Base-by-base conservation (phyloP, 2,888 invertebrate genomes). In the Uropetala carovei region DNA sequence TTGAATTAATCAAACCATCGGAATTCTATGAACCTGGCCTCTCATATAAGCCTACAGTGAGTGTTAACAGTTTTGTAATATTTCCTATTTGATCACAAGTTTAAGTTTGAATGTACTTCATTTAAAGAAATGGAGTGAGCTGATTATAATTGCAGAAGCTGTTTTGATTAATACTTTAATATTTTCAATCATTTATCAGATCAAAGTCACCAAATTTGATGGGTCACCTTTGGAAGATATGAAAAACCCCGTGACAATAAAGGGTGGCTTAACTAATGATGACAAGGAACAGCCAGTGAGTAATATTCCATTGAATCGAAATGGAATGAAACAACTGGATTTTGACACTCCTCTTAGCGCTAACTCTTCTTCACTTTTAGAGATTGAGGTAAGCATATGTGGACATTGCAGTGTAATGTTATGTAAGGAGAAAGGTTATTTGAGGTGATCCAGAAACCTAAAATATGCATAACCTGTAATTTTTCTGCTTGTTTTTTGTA, bases 21-120 rank as follows among this genome's bases (percentile, higher is more conserved):
- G 97, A 98, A 93, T 97, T 97, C 93, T 99, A 98, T 95, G 98
- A 98, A 95, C 99, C 98, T 0, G 98, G 97, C 43, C 96, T 99
- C 91, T 97, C 97, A 93, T 98, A 98, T 94, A 97, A 97, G 59
- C 97, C 98, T 43, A 97, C 97, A 95, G 98, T 98, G 95, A 96
- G 96, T 95, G 93, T 92, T 11, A 59, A 14, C 27, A n/a, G 18
- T 22, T 92, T 27, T 85, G 59, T 64, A 22, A 43, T 18, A 22
- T 22, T 11, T 83, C 30, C 2, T 56, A n/a, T 84, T 75, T 57
- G 16, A 82, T 82, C 7, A 22, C 0, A 43, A 5, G 30, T 11
- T 14, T 3, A 14, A 0, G 0, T 43, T 82, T 13, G 27, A 5
- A 7, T 13, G 9, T 13, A 1, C 43, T 30, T 64, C 22, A 27